Evolutionary conservation across 2,888 invertebrate species (phyloP).

Genomic region (Trichogramma dendrolimi): DNA sequence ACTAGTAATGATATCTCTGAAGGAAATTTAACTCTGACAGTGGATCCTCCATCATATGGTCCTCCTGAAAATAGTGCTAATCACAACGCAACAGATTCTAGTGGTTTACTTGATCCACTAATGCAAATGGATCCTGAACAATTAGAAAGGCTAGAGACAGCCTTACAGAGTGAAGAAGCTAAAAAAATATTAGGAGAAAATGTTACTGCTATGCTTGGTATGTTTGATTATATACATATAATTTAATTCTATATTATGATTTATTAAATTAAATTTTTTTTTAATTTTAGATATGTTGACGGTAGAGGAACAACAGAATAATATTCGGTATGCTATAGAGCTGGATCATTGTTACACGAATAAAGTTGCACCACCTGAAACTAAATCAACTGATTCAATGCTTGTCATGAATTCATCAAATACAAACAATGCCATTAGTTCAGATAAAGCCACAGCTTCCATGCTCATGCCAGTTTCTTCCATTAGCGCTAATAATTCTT

Average conservation of each 20-base stretch:
- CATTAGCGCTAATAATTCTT: conserved; percentile 14
- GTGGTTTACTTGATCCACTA: conserved; percentile 50
- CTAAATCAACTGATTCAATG: conserved; percentile 53
- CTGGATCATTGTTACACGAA: conserved; percentile 81
- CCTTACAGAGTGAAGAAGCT: conserved; percentile 55
- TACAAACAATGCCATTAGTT: conserved; percentile 34
- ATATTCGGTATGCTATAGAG: conserved; percentile 56
- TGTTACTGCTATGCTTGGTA: conserved; percentile 53
- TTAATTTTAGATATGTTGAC: conserved; percentile 50
- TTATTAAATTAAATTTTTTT: conserved; percentile 6
- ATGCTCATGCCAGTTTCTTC: conserved; percentile 20
- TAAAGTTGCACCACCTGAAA: conserved; percentile 57
- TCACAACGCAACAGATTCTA: conserved; percentile 25
- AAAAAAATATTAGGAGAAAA: conserved; percentile 56
- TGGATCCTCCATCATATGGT: conserved; percentile 44
- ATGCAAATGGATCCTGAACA: conserved; percentile 56
- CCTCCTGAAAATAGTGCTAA: conserved; percentile 28
- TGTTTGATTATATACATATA: conserved; percentile 11
- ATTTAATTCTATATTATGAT: conserved; percentile 2
- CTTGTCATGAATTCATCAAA: conserved; percentile 41
- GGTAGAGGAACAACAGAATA: conserved; percentile 58
- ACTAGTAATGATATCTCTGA: conserved; percentile 41
- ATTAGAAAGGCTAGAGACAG: conserved; percentile 54
- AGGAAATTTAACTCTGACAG: conserved; percentile 46
- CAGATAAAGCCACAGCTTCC: conserved; percentile 14